phyloP scores from a whole-genome alignment of 2,797 vertebrate species.

The Streptopelia turtur region DNA sequence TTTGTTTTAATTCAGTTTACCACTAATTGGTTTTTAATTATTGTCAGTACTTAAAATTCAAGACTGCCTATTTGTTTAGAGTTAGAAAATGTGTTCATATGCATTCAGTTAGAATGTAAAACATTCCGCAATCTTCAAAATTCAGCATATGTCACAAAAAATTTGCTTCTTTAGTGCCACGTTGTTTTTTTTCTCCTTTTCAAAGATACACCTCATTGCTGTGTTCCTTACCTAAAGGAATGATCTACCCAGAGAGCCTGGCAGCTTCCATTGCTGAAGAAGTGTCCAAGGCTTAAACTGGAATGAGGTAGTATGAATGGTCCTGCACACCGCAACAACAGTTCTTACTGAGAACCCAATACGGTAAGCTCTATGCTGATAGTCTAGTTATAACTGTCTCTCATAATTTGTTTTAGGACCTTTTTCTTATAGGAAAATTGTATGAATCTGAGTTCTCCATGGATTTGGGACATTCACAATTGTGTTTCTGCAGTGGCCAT shows the following conservation, averaged over 20 bases:
- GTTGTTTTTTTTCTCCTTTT: background rate
- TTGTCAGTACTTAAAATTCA: background rate
- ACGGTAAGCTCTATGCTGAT: background rate
- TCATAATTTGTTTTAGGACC: background rate
- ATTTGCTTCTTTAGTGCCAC: accelerated
- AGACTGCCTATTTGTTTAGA: background rate
- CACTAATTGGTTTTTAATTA: background rate
- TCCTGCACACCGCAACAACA: background rate
- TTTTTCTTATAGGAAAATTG: background rate
- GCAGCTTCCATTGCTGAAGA: background rate
- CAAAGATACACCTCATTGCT: background rate
- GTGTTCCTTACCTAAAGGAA: background rate
- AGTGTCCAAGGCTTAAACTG: background rate
- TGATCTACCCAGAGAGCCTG: background rate
- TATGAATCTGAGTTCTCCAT: background rate
- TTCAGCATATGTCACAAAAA: background rate
- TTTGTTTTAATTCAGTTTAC: background rate
- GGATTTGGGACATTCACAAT: background rate
- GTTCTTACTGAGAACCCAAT: background rate
- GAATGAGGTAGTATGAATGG: background rate
- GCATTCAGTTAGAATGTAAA: background rate
- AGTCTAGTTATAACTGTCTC: background rate
- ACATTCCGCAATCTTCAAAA: background rate
- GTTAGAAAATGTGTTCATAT: background rate
- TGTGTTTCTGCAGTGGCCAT: background rate